phyloP scores from a whole-genome alignment of 2,113 vertebrate species.

The Neofelis nebulosa region DNA sequence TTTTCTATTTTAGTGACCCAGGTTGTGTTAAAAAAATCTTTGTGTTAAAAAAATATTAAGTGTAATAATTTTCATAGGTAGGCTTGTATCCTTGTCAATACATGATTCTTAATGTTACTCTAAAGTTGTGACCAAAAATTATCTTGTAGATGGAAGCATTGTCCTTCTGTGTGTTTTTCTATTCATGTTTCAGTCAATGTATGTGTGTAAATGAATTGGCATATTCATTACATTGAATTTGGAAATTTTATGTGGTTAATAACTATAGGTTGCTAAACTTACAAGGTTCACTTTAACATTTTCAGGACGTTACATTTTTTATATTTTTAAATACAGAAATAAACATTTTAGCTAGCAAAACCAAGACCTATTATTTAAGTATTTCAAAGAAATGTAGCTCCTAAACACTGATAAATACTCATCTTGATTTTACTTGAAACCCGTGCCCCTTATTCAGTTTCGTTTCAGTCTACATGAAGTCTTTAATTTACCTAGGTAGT shows the following conservation, averaged over 20 bases:
- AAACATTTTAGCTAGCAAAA: constrained; percentile 18
- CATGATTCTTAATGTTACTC: background rate
- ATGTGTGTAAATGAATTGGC: background rate
- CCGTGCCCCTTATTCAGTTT: background rate
- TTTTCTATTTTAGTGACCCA: background rate
- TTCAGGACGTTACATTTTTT: background rate
- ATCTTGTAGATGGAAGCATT: background rate
- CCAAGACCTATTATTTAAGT: constrained; percentile 39
- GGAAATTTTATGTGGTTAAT: constrained; percentile 24
- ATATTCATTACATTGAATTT: background rate
- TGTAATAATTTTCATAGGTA: background rate
- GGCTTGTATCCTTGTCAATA: background rate
- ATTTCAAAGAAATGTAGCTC: constrained; percentile 28
- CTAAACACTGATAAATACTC: constrained; percentile 49
- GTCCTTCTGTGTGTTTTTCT: background rate
- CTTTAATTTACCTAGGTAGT: constrained; percentile 16
- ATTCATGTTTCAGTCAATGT: background rate
- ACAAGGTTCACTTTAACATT: background rate
- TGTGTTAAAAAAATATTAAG: background rate
- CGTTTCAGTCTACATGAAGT: constrained; percentile 3
- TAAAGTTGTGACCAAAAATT: background rate
- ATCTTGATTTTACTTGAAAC: constrained; percentile 36
- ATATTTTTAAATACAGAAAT: background rate
- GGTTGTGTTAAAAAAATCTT: background rate
- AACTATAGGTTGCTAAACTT: constrained; percentile 8